Base-by-base conservation (phyloP, 53 echinoderm and acorn worm genomes). In the Paelopatides confundens region DNA sequence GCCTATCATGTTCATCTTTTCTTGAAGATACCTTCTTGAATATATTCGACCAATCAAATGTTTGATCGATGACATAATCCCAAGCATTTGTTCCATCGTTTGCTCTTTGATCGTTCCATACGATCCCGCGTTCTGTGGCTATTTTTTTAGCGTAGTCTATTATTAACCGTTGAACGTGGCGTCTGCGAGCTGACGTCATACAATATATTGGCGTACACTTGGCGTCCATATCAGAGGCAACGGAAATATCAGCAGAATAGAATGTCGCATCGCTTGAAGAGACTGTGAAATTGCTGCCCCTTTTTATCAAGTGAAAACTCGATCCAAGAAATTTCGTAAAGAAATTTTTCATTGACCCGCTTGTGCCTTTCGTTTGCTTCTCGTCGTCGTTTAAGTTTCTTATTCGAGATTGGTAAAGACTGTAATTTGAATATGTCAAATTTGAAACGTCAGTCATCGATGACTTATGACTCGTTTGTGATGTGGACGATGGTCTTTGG, bases 111-210 rank as follows among this genome's bases (percentile, higher is more conserved):
- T 69, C 31, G 32, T 36, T 71, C 89, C 89, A 90, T 24, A n/a
- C 23, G 35, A 85, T 76, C 5, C 81, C 89, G 1, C 81, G 35
- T 63, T 91, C 76, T 46, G 86, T 28, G 15, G 91, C 96, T 26
- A 85, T 26, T 4, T 58, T 65, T 79, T 90, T 86, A 3, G 94
- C 92, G 64, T 90, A 92, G 63, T 50, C 77, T 8, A 96, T 67
- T 30, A 94, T 86, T 27, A 94, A 87, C 31, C 39, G 69, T 79
- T 81, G 66, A 18, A 95, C 87, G 81, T 91, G 91, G 8, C 83
- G 39, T 63, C 70, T 89, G 3, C 95, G 82, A 11, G 49, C 36
- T 8, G 32, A 1, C 11, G 87, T 77, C 89, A 96, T 90, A 31
- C 52, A 13, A 21, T 17, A 1, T 58, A 21, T n/a, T 23, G 24